Percentiles rank a stretch among this genome's conserved stretches.
Conservation (phyloP, 2,888 invertebrate genomes). For the Nasonia oneida region DNA sequence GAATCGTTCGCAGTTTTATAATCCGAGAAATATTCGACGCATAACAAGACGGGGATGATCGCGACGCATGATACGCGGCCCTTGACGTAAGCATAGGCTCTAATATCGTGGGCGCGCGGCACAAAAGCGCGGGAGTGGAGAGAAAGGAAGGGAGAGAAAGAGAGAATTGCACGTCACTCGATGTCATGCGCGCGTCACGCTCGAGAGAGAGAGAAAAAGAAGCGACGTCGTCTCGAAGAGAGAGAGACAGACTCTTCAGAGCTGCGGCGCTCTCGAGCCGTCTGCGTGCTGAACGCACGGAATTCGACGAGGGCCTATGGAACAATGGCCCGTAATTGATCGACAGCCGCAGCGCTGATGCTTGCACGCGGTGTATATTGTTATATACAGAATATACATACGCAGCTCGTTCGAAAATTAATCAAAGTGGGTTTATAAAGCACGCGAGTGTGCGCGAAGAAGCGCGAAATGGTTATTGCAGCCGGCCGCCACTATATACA, state of each 20-base stretch:
- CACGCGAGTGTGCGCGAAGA: constrained; percentile 22
- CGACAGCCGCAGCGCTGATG: background rate
- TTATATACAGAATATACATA: too few relatives aligned
- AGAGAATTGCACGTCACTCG: constrained; percentile 47
- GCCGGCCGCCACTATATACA: background rate
- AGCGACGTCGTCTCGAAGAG: background rate
- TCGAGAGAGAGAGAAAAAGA: background rate
- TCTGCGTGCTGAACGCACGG: constrained; percentile 29
- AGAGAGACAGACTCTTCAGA: constrained; percentile 23
- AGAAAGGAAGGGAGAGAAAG: background rate
- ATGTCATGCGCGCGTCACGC: constrained; percentile 28
- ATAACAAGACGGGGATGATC: constrained; percentile 6
- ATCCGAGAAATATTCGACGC: constrained; percentile 12
- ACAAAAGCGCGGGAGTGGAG: background rate
- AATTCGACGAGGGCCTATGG: constrained; percentile 3
- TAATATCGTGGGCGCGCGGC: background rate
- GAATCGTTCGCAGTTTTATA: constrained; percentile 5
- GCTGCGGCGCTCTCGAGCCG: background rate
- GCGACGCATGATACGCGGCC: background rate
- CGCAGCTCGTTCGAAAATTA: background rate
- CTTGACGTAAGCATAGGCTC: background rate
- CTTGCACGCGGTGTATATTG: too few relatives aligned
- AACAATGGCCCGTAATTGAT: constrained; percentile 52
- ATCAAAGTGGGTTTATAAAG: background rate
- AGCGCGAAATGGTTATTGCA: constrained; percentile 75